Evolutionary conservation across 2,797 vertebrate genomes (phyloP), one percentile per base, ranked within the genome.

Genomic region (Dermochelys coriacea): DNA sequence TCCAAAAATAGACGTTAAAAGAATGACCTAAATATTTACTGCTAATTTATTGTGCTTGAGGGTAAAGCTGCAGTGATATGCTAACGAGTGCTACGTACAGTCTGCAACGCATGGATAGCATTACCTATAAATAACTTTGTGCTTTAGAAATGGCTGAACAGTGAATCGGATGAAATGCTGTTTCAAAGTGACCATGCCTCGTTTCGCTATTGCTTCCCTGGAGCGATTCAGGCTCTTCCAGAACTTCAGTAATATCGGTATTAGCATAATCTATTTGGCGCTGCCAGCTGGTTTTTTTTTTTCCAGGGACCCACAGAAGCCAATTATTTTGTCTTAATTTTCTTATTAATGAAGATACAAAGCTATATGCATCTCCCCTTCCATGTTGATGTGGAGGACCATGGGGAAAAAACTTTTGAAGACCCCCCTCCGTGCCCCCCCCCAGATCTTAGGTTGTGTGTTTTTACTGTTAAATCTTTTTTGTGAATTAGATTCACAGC

Each of bases 261-360:
- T 97, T 97, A 95, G 41, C 88, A 95, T 93, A 95, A 97, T 94
- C 91, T 91, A 21, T 96, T 93, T 80, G 87, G 82, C 81, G 95
- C 82, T 94, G 80, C 57, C 68, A 96, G 97, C 87, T 91, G 78
- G n/a, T n/a, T n/a, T 97, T 97, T 85, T 91, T 84, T 89, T 95
- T 98, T 96, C 86, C 12, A 5, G 89, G 85, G 82, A 94, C 83
- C 84, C 93, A 95, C 27, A 79, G 81, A 96, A 97, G 85, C 93
- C 93, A 87, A 25, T 59, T 85, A 90, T 89, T 95, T 95, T 94
- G 82, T 82, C 80, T 77, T 96, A 80, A 93, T 93, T 47, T 93
- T 85, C 86, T 96, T 96, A 94, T 93, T 97, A 96, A 97, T 93
- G 94, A 98, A 96, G 96, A 88, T 34, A 45, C 80, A 47, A 91